A percentile compares a stretch with the other conserved stretches of the same genome.
phyloP scores from a whole-genome alignment of 2,888 invertebrate species.

The Hirtodrosophila cameraria region DNA sequence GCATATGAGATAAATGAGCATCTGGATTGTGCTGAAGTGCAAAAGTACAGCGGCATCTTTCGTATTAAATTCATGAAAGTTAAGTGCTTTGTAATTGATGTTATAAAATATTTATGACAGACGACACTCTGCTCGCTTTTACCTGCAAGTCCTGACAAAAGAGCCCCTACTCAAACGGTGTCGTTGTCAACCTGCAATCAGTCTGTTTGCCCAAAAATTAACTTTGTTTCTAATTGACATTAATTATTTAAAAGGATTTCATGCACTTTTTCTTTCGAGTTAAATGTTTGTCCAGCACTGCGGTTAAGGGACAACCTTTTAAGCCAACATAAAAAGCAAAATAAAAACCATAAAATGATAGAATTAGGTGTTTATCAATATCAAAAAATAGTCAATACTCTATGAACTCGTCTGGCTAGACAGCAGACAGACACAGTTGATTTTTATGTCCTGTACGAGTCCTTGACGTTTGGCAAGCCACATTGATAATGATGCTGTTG shows the following conservation, averaged over 20 bases:
- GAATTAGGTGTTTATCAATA: slow-evolving; percentile 17
- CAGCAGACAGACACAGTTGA: not conserved
- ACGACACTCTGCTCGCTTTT: slow-evolving; percentile 26
- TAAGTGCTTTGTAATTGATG: slow-evolving; percentile 84
- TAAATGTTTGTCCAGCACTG: slow-evolving; percentile 44
- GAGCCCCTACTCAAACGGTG: slow-evolving; percentile 19
- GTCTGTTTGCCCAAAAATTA: slow-evolving; percentile 69
- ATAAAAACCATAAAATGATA: slow-evolving; percentile 20
- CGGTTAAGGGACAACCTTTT: not conserved
- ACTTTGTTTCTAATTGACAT: slow-evolving; percentile 80
- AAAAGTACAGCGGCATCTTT: slow-evolving; percentile 59
- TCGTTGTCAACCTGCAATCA: slow-evolving; percentile 10
- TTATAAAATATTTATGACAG: slow-evolving; percentile 84
- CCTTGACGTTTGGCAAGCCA: slow-evolving; percentile 11
- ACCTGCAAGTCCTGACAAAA: slow-evolving; percentile 36
- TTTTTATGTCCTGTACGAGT: too few relatives aligned
- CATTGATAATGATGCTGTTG: slow-evolving; percentile 56
- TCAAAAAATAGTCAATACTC: too few relatives aligned
- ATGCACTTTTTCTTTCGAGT: slow-evolving; percentile 42
- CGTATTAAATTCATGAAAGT: slow-evolving; percentile 83
- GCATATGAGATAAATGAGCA: slow-evolving; percentile 76
- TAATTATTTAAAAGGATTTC: slow-evolving; percentile 82
- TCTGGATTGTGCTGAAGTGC: slow-evolving; percentile 16
- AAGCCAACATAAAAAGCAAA: slow-evolving; percentile 16
- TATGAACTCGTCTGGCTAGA: not conserved